Evolutionary conservation across 2,113 vertebrate genomes (phyloP), one percentile per base, ranked within the genome.

Genomic region (Ctenodactylus gundi): DNA sequence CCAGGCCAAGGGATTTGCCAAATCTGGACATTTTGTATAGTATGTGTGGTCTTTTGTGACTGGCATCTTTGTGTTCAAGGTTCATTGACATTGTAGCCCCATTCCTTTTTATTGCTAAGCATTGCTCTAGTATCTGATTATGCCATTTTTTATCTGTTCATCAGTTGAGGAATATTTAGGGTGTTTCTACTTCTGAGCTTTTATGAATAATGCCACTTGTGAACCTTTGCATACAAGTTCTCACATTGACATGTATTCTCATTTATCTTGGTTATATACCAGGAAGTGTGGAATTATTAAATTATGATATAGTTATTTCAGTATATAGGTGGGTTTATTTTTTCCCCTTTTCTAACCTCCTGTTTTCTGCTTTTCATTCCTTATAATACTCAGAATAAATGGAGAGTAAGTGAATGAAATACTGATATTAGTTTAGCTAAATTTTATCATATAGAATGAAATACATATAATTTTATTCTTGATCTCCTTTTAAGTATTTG

Each of bases 321-420:
- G 3, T 85, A 55, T 75, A 18, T 67, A 85, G 64, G 29, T 80
- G 41, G 49, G 57, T 25, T 91, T 84, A 65, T 75, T 86, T 83
- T 88, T 53, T 60, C 15, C 18, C 36, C 31, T 82, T 91, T 88
- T 70, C 53, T 12, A 55, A 75, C 68, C 73, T 55, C 41, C n/a
- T 90, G 17, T 85, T 89, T 68, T 81, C 51, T 82, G 41, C 41
- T 86, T 94, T 94, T 88, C 14, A 88, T 76, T 70, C 64, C 92
- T 85, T 5, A 31, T 77, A 62, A 88, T 85, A 78, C 49, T 21
- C 70, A 80, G 72, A 76, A 17, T 73, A 49, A 91, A 31, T 85
- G 29, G 27, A 87, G 55, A 78, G 6, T 62, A 58, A 94, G 17
- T 76, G 25, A 85, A 29, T 85, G n/a, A 68, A 94, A 88, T 84